Conservation (phyloP, 2,888 invertebrate species). For the Chamaedrilus cognettii region DNA sequence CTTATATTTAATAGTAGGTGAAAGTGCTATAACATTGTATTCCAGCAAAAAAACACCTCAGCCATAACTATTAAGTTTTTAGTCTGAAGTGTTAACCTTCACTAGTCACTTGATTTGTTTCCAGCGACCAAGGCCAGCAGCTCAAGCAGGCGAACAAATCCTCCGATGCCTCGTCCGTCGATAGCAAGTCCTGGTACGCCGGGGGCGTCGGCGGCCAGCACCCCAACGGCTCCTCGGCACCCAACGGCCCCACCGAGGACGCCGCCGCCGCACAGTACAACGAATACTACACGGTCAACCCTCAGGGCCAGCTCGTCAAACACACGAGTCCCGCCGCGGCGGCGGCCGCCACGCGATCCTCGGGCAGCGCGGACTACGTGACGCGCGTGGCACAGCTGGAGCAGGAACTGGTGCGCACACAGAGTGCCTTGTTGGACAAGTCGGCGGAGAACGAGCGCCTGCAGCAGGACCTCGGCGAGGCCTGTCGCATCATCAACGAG, state of each 20-base stretch:
- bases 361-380: background rate
- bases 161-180: no score
- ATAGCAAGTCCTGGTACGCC: no score
- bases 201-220: no score
- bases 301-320: background rate
- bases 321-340: background rate
- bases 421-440: slow-evolving; percentile 39
- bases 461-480: slow-evolving; percentile 38
- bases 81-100: no score
- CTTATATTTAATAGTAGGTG: no score
- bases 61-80: no score
- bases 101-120: no score
- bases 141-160: no score
- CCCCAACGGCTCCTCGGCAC: background rate
- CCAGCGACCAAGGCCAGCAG: no score
- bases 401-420: slow-evolving; percentile 36
- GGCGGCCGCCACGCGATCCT: background rate
- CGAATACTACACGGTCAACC: slow-evolving; percentile 1
- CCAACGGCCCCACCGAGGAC: background rate
- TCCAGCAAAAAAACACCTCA: no score
- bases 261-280: background rate
- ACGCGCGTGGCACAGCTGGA: slow-evolving; percentile 27
- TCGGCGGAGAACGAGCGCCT: slow-evolving; percentile 39
- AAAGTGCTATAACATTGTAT: no score
- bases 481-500: slow-evolving; percentile 34